These are phyloP conservation scores for Lanius ludovicianus DNA, from an alignment of 2,113 vertebrate species.

Conservation along the genomic window DNA sequence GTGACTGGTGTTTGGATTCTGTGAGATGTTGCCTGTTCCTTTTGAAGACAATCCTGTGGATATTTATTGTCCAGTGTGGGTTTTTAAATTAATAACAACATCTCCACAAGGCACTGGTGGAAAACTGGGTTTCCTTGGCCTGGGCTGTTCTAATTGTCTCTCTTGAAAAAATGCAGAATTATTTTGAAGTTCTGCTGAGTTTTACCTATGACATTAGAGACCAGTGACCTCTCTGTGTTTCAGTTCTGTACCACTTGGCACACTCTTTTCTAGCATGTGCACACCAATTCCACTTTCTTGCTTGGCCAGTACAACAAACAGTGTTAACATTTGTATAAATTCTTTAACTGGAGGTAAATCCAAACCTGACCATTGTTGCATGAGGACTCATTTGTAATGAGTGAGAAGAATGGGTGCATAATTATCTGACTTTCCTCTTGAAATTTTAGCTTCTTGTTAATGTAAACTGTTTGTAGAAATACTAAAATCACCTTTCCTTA, in stretches of 20 bases:
- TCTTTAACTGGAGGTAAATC: neutral
- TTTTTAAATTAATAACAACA: neutral
- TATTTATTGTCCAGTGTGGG: accelerated
- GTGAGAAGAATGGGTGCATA: neutral
- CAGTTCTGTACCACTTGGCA: neutral
- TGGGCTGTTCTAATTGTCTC: neutral
- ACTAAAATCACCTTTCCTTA: neutral
- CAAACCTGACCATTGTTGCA: neutral
- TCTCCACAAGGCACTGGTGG: neutral
- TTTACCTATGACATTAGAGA: neutral
- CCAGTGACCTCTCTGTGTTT: neutral
- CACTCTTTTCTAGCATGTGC: neutral
- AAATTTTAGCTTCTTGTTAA: neutral
- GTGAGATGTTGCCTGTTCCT: neutral
- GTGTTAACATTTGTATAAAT: neutral
- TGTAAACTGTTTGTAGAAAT: neutral
- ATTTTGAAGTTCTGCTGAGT: neutral
- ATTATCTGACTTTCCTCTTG: neutral
- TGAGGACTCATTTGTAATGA: neutral
- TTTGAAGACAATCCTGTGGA: neutral
- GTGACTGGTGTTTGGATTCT: neutral
- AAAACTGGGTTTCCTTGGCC: neutral
- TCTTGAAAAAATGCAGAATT: neutral
- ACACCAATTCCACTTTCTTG: neutral
- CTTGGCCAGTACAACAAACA: neutral